Percentiles rank a stretch among this genome's conserved stretches.
Evolutionary conservation across 2,113 vertebrate species (phyloP).

Genomic region (Eclectus roratus): DNA sequence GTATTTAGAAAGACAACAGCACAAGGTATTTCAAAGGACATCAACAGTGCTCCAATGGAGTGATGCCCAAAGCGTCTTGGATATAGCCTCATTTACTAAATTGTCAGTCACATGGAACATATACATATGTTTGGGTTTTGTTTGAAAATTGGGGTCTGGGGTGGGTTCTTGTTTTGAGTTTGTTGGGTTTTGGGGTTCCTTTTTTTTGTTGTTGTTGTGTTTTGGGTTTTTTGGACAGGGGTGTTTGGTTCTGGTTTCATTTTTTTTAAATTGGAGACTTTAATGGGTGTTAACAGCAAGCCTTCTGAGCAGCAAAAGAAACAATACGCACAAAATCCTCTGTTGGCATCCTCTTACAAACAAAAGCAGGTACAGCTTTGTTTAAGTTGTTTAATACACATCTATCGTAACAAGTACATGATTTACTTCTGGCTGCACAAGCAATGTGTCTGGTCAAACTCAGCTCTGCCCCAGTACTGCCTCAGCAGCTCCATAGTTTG

Average conservation of each 20-base stretch:
- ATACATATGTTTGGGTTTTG: background rate
- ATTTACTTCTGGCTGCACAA: background rate
- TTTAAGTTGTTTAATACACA: background rate
- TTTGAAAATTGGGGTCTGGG: background rate
- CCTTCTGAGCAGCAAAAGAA: background rate
- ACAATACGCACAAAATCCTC: background rate
- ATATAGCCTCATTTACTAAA: background rate
- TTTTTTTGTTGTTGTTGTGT: background rate
- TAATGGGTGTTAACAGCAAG: background rate
- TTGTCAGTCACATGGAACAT: background rate
- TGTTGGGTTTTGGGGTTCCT: background rate
- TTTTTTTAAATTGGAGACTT: background rate
- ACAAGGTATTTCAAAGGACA: background rate
- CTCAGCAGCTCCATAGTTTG: background rate
- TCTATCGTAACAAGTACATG: background rate
- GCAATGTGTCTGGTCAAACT: background rate
- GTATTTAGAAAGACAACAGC: background rate
- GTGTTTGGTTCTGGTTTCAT: background rate
- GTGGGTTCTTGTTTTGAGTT: background rate
- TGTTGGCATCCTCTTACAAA: background rate
- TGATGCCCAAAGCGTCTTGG: background rate
- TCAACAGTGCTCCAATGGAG: background rate
- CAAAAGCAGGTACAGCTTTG: conserved; percentile 10
- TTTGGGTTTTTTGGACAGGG: background rate
- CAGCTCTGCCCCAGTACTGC: background rate